Percentiles rank a stretch among this genome's conserved stretches.
Conservation (phyloP, 2,888 invertebrate species). For the Hirtodrosophila trivittata region DNA sequence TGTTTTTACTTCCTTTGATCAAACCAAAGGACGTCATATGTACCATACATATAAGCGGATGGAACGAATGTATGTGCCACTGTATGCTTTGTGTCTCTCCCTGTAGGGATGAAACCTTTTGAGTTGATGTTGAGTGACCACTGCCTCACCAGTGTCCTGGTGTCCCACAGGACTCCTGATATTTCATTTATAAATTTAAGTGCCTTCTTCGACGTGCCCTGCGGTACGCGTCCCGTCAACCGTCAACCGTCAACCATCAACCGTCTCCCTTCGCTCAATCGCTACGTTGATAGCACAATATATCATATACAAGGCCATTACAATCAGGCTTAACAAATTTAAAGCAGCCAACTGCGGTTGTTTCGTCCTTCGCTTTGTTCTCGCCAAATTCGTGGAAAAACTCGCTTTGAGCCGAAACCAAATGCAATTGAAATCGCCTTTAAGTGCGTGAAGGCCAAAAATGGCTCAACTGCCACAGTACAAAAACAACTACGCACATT, state of each 20-base stretch:
- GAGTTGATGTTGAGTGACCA: conserved; percentile 33
- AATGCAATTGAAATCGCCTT: conserved; percentile 26
- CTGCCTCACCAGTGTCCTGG: conserved; percentile 9
- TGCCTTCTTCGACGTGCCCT: conserved; percentile 15
- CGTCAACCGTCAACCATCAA: too few relatives aligned
- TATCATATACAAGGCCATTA: conserved; percentile 1
- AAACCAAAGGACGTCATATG: conserved; percentile 33
- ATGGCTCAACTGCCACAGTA: conserved; percentile 16
- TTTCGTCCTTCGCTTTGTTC: too few relatives aligned
- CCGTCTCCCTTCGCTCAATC: too few relatives aligned
- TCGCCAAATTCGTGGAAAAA: conserved; percentile 4
- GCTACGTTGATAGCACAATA: too few relatives aligned
- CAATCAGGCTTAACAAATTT: conserved; percentile 9
- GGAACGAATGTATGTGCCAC: background rate
- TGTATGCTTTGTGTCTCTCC: conserved; percentile 1
- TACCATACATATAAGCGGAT: conserved; percentile 25
- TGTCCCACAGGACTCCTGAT: conserved; percentile 43
- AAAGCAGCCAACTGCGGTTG: background rate
- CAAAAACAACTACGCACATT: conserved; percentile 4
- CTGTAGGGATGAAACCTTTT: conserved; percentile 21
- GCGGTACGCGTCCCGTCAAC: too few relatives aligned
- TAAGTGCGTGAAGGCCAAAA: conserved; percentile 1
- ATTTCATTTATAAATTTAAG: conserved; percentile 48
- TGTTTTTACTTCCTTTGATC: conserved; percentile 68
- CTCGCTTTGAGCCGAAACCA: conserved; percentile 10